Base-by-base conservation (phyloP, 2,113 vertebrate genomes). In the Bufo bufo region DNA sequence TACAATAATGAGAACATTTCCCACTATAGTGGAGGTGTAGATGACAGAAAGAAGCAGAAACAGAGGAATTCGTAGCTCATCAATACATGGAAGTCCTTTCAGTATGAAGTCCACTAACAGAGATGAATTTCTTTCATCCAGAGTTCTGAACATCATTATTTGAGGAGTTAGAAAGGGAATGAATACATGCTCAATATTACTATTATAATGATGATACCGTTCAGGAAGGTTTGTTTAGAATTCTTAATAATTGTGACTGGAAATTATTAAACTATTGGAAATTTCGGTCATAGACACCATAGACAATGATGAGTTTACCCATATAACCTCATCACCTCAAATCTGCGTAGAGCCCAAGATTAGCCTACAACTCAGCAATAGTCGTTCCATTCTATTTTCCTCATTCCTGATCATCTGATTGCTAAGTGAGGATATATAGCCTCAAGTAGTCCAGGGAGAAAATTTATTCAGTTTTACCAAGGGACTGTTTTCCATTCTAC, bases 11-110 rank as follows among this genome's bases (percentile, higher is more conserved):
- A 93, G 74, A 19, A 92, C 16, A 66, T 94, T 94, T 43, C 92
- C 92, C 77, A 91, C 47, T 71, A 93, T 90, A 13, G 93, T 93
- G 61, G 92, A 74, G n/a, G 88, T 65, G 79, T 93, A 93, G 84
- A 92, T 90, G 2, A 90, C 59, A 66, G 92, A 58, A 65, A 94
- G 92, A 75, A 94, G 89, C 4, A 83, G 8, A 8, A 92, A 88
- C 11, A 94, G 88, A 59, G 91, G 79, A 19, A 59, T 59, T 13
- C 54, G 78, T 54, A 86, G 58, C 14, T 23, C 10, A 17, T 83
- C 19, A 4, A 84, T 50, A 20, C 83, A 82, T 19, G 77, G 87
- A 45, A 90, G 66, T 16, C 89, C 89, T 9, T 71, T 13, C 17
- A 90, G 71, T 19, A 83, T n/a, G 65, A 90, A 90, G 50, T 80